Evolutionary conservation across 2,113 vertebrate genomes (phyloP), one percentile per base, ranked within the genome.

Genomic region (Thamnophis sirtalis): DNA sequence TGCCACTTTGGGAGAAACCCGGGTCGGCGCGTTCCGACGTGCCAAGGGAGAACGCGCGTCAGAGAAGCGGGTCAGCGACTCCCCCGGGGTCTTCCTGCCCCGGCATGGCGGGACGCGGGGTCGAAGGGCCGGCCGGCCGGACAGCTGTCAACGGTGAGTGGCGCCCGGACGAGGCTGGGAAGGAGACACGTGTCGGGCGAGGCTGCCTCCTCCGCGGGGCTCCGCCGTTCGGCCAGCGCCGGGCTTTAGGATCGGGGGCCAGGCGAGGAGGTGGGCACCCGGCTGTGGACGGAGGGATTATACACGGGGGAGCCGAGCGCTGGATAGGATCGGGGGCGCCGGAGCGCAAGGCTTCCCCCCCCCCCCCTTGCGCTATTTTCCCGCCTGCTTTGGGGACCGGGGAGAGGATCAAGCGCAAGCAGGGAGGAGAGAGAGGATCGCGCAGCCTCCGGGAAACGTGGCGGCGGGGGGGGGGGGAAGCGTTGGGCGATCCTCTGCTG

Each of bases 71-170:
- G 19, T 19, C 2, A 3, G 13, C 43, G 43, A 19, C 2, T 48
- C 38, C 13, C 0, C 9, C 58, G 53, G 84, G 4, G 10, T 56
- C n/a, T 11, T 1, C 17, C 91, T 5, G 24, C 21, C 55, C 55
- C 26, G 38, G 28, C 86, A 92, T 92, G 91, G 86, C 51, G 19
- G 33, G 53, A 4, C 22, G 0, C 17, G 4, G 33, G 56, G 38
- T 11, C 48, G 4, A 9, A 19, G 0, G 51, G 4, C 86, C 7
- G 0, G 48, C 38, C 9, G n/a, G 49, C 22, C 8, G n/a, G 84
- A 56, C 91, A 84, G 60, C 86, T 54, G 63, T 56, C 11, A 28
- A 24, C 15, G 91, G 91, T 92, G 87, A 92, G 91, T 92, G 43
- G 43, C 43, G 50, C 0, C n/a, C 5, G 26, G 58, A 49, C 1